phyloP scores from a whole-genome alignment of 2,113 vertebrate genomes.

The Gambusia affinis region DNA sequence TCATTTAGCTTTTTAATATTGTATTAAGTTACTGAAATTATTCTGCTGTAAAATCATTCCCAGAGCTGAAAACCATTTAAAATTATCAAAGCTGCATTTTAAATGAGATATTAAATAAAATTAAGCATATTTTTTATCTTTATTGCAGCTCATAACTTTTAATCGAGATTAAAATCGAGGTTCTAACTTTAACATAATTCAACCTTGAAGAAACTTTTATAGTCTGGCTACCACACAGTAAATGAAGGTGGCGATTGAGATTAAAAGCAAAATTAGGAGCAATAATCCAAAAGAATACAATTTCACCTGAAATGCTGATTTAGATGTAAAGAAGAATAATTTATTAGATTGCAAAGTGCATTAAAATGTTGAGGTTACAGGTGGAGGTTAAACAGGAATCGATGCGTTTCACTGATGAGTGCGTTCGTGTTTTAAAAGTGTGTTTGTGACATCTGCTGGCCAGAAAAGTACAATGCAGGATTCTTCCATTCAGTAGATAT shows the following conservation, averaged over 20 bases:
- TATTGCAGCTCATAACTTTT: neutral
- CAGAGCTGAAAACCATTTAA: too few species aligned
- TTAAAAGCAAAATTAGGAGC: neutral
- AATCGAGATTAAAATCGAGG: neutral
- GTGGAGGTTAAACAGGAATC: neutral
- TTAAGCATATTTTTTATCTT: neutral
- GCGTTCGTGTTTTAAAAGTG: conserved; percentile 23
- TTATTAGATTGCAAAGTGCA: neutral
- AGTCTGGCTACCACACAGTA: neutral
- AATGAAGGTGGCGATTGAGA: neutral
- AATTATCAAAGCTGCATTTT: too few species aligned
- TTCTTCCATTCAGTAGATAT: neutral
- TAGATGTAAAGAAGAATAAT: neutral
- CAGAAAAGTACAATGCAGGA: conserved; percentile 7
- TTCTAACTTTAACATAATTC: neutral
- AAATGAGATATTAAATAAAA: neutral
- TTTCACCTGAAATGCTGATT: neutral
- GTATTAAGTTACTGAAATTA: neutral
- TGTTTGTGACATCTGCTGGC: conserved; percentile 69
- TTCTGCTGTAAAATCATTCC: too few species aligned
- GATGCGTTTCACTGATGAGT: conserved; percentile 1
- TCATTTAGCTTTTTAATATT: neutral
- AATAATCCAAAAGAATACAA: neutral
- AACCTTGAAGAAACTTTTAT: neutral
- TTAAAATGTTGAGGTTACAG: neutral